These are phyloP conservation scores for Hucho hucho DNA, from an alignment of 2,113 vertebrate species.

Conservation along the genomic window DNA sequence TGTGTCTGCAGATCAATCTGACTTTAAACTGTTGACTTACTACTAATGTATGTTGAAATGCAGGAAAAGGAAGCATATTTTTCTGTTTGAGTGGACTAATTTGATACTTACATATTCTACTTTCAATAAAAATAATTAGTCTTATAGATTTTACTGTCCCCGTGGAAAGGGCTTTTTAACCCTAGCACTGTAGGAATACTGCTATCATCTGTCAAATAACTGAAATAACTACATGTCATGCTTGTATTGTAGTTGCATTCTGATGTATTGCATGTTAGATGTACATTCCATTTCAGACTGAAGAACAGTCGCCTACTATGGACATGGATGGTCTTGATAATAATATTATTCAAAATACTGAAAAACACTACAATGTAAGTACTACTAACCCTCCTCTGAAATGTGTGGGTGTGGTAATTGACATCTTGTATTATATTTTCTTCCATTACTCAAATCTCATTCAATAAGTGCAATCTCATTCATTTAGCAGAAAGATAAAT, in stretches of 20 bases:
- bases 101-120: too few species aligned
- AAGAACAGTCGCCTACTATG: slow-evolving; percentile 51
- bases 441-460: background rate
- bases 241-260: slow-evolving; percentile 22
- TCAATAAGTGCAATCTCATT: too few species aligned
- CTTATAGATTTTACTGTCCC: background rate
- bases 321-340: slow-evolving; percentile 66
- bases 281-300: slow-evolving; percentile 68
- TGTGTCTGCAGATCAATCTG: too few species aligned
- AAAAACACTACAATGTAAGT: slow-evolving; percentile 67
- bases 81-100: background rate
- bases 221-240: background rate
- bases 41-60: background rate
- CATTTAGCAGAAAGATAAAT: too few species aligned
- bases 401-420: slow-evolving; percentile 5
- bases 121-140: background rate
- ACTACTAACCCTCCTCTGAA: slow-evolving; percentile 57
- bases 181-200: background rate
- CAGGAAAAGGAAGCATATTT: background rate
- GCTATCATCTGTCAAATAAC: background rate
- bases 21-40: too few species aligned
- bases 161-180: background rate
- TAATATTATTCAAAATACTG: slow-evolving; percentile 55
- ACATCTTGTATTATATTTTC: background rate
- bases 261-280: slow-evolving; percentile 54